Percentiles rank a stretch among this genome's conserved stretches.
phyloP scores from a whole-genome alignment of 2,113 vertebrate genomes.

The Arvicanthis niloticus region DNA sequence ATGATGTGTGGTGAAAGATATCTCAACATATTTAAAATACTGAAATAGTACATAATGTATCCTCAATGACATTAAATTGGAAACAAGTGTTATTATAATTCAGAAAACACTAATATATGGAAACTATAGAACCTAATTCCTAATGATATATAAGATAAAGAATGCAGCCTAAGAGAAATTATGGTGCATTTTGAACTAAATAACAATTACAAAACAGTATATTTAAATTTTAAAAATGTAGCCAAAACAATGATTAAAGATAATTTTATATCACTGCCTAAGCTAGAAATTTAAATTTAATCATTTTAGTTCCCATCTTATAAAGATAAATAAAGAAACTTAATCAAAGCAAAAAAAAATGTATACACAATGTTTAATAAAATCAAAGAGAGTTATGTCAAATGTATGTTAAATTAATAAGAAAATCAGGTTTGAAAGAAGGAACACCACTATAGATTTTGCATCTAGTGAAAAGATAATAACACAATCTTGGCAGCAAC shows the following conservation, averaged over 20 bases:
- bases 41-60: not conserved
- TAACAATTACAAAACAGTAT: not conserved
- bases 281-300: not conserved
- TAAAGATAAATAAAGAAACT: not conserved
- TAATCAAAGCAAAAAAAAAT: not conserved
- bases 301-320: not conserved
- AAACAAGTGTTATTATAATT: not conserved
- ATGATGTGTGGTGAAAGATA: not conserved
- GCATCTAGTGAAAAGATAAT: not conserved
- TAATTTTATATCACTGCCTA: not conserved
- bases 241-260: not conserved
- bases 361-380: not conserved
- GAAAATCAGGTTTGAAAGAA: not conserved
- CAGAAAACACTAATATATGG: not conserved
- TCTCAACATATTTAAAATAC: not conserved
- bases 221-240: not conserved
- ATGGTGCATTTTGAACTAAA: not conserved
- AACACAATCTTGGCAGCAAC: not conserved
- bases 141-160: not conserved
- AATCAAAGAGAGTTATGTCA: not conserved
- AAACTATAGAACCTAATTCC: not conserved
- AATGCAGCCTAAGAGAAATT: not conserved
- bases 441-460: not conserved
- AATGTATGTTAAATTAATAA: slow-evolving; percentile 30
- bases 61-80: not conserved